Conservation (phyloP, 2,888 invertebrate genomes). For the Drosophila conformis region DNA sequence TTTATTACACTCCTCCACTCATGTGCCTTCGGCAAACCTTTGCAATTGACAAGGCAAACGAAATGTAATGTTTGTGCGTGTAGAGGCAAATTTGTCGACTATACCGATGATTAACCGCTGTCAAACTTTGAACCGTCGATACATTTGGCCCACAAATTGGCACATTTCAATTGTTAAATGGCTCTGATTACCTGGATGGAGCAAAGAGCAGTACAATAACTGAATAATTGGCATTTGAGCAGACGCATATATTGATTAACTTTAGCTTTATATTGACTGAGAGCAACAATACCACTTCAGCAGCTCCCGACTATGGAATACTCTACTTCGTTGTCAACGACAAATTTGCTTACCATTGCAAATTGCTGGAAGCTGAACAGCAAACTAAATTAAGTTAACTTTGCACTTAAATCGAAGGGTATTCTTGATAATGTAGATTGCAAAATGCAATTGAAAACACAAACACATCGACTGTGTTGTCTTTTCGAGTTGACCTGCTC, state of each 20-base stretch:
- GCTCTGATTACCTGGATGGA: neutral
- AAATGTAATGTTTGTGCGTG: neutral
- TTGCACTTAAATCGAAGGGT: neutral
- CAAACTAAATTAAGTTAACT: neutral
- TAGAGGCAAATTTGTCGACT: neutral
- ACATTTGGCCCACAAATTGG: neutral
- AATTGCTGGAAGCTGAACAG: too few species aligned
- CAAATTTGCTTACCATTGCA: too few species aligned
- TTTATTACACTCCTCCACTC: neutral
- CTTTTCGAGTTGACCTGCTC: conserved; percentile 9
- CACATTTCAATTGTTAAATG: neutral
- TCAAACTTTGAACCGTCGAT: neutral
- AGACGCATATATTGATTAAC: neutral
- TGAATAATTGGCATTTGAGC: neutral
- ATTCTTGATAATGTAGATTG: neutral
- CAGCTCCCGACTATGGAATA: neutral
- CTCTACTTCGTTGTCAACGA: neutral
- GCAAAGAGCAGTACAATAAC: neutral
- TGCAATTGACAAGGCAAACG: neutral
- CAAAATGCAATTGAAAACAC: neutral
- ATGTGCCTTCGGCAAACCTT: neutral
- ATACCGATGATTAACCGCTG: neutral
- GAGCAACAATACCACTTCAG: neutral
- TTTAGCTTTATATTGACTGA: neutral
- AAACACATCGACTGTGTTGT: neutral